Evolutionary conservation across 2,113 vertebrate species (phyloP).

Genomic region (Cynopterus brachyotis): DNA sequence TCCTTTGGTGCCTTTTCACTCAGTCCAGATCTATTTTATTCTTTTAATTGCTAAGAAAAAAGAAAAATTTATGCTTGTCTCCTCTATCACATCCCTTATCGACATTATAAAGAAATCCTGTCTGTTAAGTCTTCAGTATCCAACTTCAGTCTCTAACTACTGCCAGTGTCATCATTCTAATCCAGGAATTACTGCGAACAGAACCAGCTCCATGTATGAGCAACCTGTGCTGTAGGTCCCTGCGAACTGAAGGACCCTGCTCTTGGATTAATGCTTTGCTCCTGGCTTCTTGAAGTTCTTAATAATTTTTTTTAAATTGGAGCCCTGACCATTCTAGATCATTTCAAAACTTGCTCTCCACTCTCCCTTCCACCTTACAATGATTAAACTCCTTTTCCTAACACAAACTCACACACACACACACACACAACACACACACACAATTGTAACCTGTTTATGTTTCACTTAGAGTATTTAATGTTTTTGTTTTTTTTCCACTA

Average conservation of each 20-base stretch:
- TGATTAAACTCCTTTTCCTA: neutral
- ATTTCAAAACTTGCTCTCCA: neutral
- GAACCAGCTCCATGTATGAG: neutral
- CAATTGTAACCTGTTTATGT: neutral
- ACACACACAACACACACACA: neutral
- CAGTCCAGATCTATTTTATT: neutral
- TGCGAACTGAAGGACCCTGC: rapidly evolving
- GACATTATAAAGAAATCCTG: neutral
- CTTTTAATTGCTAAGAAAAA: neutral
- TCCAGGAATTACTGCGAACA: neutral
- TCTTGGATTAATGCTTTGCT: neutral
- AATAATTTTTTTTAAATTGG: neutral
- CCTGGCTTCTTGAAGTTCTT: neutral
- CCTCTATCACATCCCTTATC: neutral
- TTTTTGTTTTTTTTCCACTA: neutral
- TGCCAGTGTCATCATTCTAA: neutral
- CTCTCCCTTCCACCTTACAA: rapidly evolving
- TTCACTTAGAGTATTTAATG: neutral
- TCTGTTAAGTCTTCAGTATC: neutral
- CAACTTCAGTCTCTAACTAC: neutral
- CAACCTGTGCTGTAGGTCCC: neutral
- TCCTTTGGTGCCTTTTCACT: neutral
- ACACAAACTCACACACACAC: neutral
- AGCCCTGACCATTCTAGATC: neutral
- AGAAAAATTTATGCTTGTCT: neutral